These are phyloP conservation scores for Alfaro cultratus DNA, from an alignment of 2,797 vertebrate species.

Conservation along the genomic window DNA sequence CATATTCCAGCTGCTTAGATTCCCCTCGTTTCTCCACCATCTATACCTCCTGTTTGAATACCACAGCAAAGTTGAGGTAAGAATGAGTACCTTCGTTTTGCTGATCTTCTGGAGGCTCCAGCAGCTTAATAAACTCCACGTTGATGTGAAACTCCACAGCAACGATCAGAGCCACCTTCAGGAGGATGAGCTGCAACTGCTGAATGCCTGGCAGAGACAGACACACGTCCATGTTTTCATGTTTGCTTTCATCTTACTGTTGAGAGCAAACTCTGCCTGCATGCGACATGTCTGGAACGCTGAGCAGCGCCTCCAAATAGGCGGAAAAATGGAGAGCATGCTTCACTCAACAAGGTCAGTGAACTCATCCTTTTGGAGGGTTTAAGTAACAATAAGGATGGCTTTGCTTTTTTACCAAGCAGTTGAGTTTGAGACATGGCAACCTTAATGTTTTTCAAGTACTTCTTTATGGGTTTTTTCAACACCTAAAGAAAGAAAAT, in stretches of 20 bases:
- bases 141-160: conserved; percentile 97
- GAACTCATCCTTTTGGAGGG: not conserved
- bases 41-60: conserved; percentile 15
- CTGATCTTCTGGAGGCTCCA: conserved; percentile 94
- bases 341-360: not conserved
- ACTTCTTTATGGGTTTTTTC: not conserved
- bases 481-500: not conserved
- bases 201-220: conserved; percentile 87
- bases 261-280: not conserved
- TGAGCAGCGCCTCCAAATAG: not conserved
- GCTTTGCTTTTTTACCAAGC: not conserved
- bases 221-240: conserved; percentile 27
- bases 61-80: not conserved
- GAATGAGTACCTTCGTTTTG: conserved; percentile 88
- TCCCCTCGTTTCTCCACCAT: not conserved
- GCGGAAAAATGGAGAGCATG: not conserved
- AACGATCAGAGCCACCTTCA: conserved; percentile 94
- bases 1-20: not conserved
- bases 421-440: not conserved
- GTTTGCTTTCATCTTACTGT: not conserved
- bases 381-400: not conserved
- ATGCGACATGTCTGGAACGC: no score
- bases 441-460: not conserved
- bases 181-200: conserved; percentile 94
- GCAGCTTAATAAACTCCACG: conserved; percentile 91